Conservation (phyloP, 2,888 invertebrate species). For the Pyralis farinalis region DNA sequence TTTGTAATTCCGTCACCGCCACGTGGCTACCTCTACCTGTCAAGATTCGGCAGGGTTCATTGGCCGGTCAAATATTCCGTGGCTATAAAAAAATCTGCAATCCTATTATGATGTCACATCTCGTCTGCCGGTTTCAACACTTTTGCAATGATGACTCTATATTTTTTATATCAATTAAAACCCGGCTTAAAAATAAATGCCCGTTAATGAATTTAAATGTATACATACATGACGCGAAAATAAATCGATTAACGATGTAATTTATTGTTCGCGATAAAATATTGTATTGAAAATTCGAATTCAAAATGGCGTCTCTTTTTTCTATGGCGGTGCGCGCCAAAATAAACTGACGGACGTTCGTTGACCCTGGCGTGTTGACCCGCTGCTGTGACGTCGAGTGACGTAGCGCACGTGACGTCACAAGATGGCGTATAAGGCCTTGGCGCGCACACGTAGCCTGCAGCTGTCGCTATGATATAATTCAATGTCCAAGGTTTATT, state of each 20-base stretch:
- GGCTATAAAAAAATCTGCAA: conserved; percentile 59
- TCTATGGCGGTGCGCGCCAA: conserved; percentile 59
- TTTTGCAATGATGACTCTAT: conserved; percentile 24
- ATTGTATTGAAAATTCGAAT: conserved; percentile 29
- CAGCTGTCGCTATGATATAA: conserved; percentile 37
- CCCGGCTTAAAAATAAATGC: background rate
- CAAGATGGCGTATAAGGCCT: conserved; percentile 30
- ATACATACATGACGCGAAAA: conserved; percentile 2
- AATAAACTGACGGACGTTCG: conserved; percentile 74
- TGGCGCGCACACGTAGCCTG: conserved; percentile 31
- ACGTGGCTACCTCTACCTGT: conserved; percentile 46
- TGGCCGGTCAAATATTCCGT: conserved; percentile 69
- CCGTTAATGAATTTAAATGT: background rate
- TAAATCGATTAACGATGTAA: conserved; percentile 1
- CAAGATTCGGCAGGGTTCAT: conserved; percentile 55
- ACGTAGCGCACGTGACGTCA: conserved; percentile 56
- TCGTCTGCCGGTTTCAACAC: conserved; percentile 38
- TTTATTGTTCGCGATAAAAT: conserved; percentile 9
- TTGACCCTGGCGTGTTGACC: conserved; percentile 55
- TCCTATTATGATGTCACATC: conserved; percentile 63
- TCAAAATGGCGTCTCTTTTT: conserved; percentile 57
- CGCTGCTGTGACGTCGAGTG: conserved; percentile 49
- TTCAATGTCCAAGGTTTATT: conserved; percentile 51
- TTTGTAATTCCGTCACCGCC: conserved; percentile 52
- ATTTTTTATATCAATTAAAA: conserved; percentile 22